phyloP scores from a whole-genome alignment of 64 coral and sea anemone genomes.

The Pachyseris speciosa region DNA sequence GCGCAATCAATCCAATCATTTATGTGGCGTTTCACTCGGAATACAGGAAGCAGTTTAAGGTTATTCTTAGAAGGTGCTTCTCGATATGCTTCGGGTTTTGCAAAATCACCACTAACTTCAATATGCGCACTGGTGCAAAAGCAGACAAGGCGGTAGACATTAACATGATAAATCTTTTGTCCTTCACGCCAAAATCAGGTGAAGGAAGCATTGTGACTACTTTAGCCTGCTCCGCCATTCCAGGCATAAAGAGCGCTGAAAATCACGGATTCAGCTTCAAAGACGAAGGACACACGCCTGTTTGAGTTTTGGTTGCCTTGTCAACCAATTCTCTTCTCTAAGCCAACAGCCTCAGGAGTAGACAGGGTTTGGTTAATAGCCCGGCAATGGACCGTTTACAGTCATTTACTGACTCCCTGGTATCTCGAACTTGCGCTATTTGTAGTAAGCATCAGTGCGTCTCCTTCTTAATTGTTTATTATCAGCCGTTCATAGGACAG shows the following conservation, averaged over 20 bases:
- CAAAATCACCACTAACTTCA: too few relatives aligned
- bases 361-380: too few relatives aligned
- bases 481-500: too few relatives aligned
- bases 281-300: background rate
- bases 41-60: slow-evolving; percentile 9
- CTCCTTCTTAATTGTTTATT: too few relatives aligned
- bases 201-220: background rate
- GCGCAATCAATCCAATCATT: slow-evolving; percentile 65
- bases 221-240: background rate
- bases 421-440: too few relatives aligned
- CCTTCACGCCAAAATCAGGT: background rate
- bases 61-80: background rate
- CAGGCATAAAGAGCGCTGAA: background rate
- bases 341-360: too few relatives aligned
- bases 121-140: background rate
- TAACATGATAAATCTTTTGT: background rate
- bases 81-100: background rate
- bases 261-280: background rate
- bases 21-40: slow-evolving; percentile 24
- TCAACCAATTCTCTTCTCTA: too few relatives aligned
- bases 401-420: too few relatives aligned
- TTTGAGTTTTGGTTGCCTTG: too few relatives aligned
- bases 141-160: background rate
- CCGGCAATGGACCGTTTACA: too few relatives aligned
- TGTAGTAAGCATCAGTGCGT: too few relatives aligned